Percentiles rank a stretch among this genome's conserved stretches.
phyloP scores from a whole-genome alignment of 2,113 vertebrate species.

The Oreotrochilus melanogaster region DNA sequence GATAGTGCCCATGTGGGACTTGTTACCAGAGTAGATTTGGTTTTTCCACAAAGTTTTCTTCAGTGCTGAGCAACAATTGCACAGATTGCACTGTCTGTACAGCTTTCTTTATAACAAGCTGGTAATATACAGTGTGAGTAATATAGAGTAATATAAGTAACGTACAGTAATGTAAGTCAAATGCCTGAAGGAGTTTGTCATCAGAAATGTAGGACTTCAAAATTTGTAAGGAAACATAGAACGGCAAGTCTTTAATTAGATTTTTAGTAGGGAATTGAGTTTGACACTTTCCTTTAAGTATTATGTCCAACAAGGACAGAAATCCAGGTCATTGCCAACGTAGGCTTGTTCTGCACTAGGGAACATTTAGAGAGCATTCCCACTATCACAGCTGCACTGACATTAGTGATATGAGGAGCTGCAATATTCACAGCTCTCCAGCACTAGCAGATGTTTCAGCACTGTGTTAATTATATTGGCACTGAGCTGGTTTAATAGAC shows the following conservation, averaged over 20 bases:
- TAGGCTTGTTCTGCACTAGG: not conserved
- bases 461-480: slow-evolving; percentile 67
- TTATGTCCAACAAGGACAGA: slow-evolving; percentile 13
- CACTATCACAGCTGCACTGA: slow-evolving; percentile 1
- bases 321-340: slow-evolving; percentile 8
- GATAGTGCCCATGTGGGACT: not conserved
- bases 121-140: not conserved
- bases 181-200: not conserved
- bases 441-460: slow-evolving; percentile 55
- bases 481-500: slow-evolving; percentile 55
- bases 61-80: not conserved
- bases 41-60: not conserved
- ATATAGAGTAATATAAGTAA: no score
- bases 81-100: not conserved
- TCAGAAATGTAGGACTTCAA: not conserved
- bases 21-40: not conserved
- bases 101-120: not conserved
- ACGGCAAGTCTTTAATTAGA: not conserved
- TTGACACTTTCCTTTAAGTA: not conserved
- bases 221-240: not conserved
- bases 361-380: slow-evolving; percentile 51
- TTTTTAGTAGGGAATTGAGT: not conserved
- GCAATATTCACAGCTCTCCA: slow-evolving; percentile 47
- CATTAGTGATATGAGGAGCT: slow-evolving; percentile 1
- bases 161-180: not conserved